Evolutionary conservation across 1,140 invertebrate genomes (phyloP).

Genomic region (Eriocheir sinensis): DNA sequence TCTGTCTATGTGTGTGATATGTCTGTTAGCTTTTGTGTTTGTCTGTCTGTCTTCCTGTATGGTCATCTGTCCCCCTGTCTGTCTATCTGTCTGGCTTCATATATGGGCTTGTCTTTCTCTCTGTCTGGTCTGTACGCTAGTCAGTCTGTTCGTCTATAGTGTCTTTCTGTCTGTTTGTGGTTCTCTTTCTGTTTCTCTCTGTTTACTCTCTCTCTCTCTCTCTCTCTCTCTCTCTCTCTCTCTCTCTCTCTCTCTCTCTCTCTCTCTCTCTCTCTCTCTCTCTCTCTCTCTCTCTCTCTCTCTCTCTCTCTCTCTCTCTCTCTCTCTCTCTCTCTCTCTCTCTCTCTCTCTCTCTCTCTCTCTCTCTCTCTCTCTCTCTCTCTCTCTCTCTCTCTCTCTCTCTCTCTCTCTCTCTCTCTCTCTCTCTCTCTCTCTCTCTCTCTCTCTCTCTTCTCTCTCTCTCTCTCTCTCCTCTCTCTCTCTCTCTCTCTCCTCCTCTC

Average conservation of each 20-base stretch:
- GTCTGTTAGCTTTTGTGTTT: no score
- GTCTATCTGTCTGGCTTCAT: not conserved
- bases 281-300: conserved; percentile 32
- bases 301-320: conserved; percentile 32
- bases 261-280: conserved; percentile 22
- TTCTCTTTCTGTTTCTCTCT: no score
- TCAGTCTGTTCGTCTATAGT: not conserved
- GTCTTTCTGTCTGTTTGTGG: not conserved
- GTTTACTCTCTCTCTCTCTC: not conserved
- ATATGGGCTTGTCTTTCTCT: not conserved
- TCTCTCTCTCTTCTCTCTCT: not conserved
- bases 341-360: no score
- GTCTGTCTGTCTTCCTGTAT: not conserved
- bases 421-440: not conserved
- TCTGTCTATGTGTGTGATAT: not conserved
- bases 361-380: no score
- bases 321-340: not conserved
- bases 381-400: no score
- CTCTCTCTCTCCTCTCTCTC: no score
- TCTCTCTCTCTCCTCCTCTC: no score
- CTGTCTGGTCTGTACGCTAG: no score
- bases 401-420: no score
- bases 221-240: conserved; percentile 22
- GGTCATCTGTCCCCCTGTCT: not conserved
- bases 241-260: conserved; percentile 21